A percentile compares a stretch with the other conserved stretches of the same genome.
Conservation (phyloP, 2,113 vertebrate genomes). For the Sula dactylatra region DNA sequence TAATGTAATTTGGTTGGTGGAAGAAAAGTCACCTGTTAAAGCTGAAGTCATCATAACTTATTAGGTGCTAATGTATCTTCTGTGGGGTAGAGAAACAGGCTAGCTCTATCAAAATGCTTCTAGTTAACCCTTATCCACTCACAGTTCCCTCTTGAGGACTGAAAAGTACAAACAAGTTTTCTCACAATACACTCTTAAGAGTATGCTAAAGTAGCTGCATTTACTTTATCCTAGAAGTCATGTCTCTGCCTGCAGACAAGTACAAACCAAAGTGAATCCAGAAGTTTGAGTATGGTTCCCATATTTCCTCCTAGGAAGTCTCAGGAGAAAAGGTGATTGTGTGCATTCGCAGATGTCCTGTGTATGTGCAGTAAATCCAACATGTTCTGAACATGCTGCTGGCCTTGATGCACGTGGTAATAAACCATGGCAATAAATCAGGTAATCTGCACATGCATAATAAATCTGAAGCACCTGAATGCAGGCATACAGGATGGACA, state of each 20-base stretch:
- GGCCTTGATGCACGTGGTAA: constrained; percentile 36
- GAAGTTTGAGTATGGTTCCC: neutral
- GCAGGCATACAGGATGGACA: constrained; percentile 16
- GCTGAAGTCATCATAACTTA: constrained; percentile 16
- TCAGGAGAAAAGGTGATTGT: neutral
- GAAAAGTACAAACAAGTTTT: constrained; percentile 29
- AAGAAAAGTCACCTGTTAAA: neutral
- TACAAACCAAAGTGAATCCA: neutral
- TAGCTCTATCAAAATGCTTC: neutral
- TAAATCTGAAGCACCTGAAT: constrained; percentile 47
- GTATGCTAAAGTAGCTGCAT: neutral
- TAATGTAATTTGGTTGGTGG: neutral
- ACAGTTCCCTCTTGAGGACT: neutral
- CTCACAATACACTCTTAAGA: neutral
- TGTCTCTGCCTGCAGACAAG: neutral
- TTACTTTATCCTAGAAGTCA: neutral
- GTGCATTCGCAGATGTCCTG: neutral
- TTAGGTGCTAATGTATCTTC: constrained; percentile 7
- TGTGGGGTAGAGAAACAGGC: neutral
- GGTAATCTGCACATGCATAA: constrained; percentile 31
- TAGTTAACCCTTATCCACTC: neutral
- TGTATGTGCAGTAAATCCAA: constrained; percentile 28
- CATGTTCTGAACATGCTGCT: neutral
- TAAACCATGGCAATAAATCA: constrained; percentile 53
- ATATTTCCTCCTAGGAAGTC: neutral